phyloP scores from a whole-genome alignment of 2,113 vertebrate genomes.

The Neoarius graeffei region DNA sequence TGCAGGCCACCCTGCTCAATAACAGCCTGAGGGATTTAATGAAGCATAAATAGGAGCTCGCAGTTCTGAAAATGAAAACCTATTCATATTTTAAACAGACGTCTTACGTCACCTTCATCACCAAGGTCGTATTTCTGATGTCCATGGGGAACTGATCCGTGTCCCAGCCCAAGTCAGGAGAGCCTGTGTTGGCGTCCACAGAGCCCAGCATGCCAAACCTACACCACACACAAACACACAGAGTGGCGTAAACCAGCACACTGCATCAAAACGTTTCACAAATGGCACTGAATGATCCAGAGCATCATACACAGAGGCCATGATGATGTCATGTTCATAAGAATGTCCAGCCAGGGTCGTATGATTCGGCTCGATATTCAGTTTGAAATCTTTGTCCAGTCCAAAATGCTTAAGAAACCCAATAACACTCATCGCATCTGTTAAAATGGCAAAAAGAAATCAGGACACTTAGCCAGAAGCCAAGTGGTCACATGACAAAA shows the following conservation, averaged over 20 bases:
- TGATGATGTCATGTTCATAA: conserved; percentile 68
- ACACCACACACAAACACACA: conserved; percentile 28
- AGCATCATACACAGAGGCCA: conserved; percentile 64
- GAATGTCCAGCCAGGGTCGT: conserved; percentile 70
- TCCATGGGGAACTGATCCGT: conserved; percentile 73
- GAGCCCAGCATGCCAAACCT: conserved; percentile 72
- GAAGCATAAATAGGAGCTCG: not conserved
- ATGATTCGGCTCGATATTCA: conserved; percentile 74
- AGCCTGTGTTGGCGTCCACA: conserved; percentile 70
- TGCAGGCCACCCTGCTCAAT: conserved; percentile 70
- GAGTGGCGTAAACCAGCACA: not conserved
- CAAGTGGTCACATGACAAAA: not conserved
- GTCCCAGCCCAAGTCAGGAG: conserved; percentile 71
- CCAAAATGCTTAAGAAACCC: conserved; percentile 68
- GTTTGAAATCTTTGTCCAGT: conserved; percentile 67
- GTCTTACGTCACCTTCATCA: conserved; percentile 65
- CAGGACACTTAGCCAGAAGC: not conserved
- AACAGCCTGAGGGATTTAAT: conserved; percentile 56
- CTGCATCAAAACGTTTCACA: not conserved
- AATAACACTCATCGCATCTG: conserved; percentile 72
- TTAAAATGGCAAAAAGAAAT: not conserved
- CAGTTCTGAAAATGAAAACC: not conserved
- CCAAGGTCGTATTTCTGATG: conserved; percentile 68
- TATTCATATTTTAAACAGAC: not conserved
- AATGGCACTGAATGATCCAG: not conserved